phyloP scores from a whole-genome alignment of 2,888 invertebrate genomes.

The Drosophila ustulata region DNA sequence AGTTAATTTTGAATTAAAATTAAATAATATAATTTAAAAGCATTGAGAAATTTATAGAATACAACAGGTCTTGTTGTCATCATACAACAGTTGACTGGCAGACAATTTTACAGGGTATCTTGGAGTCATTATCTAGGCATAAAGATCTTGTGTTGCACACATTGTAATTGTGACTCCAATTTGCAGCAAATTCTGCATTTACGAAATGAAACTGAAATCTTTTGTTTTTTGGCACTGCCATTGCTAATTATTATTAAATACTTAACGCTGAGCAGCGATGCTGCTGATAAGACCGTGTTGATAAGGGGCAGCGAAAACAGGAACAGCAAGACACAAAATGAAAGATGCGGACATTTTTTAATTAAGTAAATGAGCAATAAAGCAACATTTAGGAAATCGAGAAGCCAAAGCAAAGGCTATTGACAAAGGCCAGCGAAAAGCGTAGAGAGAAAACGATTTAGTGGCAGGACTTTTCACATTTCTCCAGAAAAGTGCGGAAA shows the following conservation, averaged over 20 bases:
- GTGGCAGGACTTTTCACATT: conserved; percentile 1
- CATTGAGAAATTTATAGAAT: too few species aligned
- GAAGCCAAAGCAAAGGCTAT: conserved; percentile 43
- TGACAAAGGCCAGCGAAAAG: conserved; percentile 29
- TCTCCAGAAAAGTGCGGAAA: background rate
- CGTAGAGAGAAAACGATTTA: background rate
- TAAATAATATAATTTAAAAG: too few species aligned
- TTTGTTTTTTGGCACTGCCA: background rate
- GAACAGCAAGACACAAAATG: background rate
- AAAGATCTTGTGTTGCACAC: background rate
- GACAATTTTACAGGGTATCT: background rate
- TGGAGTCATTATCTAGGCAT: background rate
- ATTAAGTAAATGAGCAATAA: conserved; percentile 48
- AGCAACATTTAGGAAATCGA: conserved; percentile 29
- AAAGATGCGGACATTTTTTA: conserved; percentile 24
- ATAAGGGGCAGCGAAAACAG: background rate
- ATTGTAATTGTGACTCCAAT: background rate
- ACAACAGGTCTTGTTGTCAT: too few species aligned
- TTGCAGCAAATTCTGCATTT: conserved; percentile 2
- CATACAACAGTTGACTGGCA: background rate
- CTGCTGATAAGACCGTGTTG: conserved; percentile 1
- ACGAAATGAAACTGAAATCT: background rate
- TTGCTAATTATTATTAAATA: conserved; percentile 2
- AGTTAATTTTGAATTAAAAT: too few species aligned
- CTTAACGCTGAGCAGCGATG: conserved; percentile 9